Conservation (phyloP, 2,888 invertebrate genomes). For the Iphiclides podalirius region DNA sequence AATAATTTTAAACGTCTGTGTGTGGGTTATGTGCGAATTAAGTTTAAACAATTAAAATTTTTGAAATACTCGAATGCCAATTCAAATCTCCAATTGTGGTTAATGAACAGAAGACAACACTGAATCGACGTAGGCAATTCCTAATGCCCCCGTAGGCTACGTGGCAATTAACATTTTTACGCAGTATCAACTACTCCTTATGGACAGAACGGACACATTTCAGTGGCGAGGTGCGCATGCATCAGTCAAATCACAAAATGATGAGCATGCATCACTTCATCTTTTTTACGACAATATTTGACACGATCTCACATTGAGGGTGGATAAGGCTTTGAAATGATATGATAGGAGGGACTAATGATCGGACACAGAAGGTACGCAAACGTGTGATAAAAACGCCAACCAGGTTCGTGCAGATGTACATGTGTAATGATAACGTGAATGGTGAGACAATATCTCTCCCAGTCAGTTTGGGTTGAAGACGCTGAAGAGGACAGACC, state of each 20-base stretch:
- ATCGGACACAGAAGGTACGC: constrained; percentile 40
- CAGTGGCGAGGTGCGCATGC: constrained; percentile 54
- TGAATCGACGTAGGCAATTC: no score
- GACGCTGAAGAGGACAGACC: constrained; percentile 60
- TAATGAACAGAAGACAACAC: no score
- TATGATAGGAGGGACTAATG: constrained; percentile 59
- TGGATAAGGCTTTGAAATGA: constrained; percentile 53
- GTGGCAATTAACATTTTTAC: no score
- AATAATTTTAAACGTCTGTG: no score
- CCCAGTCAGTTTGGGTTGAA: constrained; percentile 66
- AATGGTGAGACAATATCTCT: constrained; percentile 57
- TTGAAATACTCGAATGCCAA: constrained; percentile 26
- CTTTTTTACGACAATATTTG: constrained; percentile 44
- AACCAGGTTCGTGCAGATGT: constrained; percentile 67
- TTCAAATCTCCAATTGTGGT: no score
- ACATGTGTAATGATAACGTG: constrained; percentile 53
- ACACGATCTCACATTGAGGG: constrained; percentile 43
- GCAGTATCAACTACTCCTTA: constrained; percentile 39
- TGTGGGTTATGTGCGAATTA: no score
- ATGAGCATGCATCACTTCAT: constrained; percentile 58
- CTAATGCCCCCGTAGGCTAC: no score
- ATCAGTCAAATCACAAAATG: constrained; percentile 45
- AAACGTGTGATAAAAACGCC: constrained; percentile 46
- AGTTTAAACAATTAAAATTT: no score
- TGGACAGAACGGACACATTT: constrained; percentile 37